A percentile compares a stretch with the other conserved stretches of the same genome.
These are phyloP conservation scores for Ecdyonurus torrentis DNA, from an alignment of 2,888 invertebrate species.

Conservation along the genomic window DNA sequence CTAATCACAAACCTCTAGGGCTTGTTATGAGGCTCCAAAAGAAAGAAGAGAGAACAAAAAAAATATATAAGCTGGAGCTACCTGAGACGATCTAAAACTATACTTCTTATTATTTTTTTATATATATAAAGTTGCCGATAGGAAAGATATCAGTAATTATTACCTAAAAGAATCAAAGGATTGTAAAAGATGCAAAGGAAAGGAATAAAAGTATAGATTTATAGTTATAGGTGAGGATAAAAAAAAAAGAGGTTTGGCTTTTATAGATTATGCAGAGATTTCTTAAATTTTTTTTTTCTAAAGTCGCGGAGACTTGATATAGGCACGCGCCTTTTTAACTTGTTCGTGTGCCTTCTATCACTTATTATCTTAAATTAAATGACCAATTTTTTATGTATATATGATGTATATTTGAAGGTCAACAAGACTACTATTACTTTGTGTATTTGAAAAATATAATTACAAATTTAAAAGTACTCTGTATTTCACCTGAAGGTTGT, in stretches of 20 bases:
- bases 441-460: too few species aligned
- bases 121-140: not conserved
- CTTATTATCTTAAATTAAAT: not conserved
- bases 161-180: not conserved
- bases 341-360: not conserved
- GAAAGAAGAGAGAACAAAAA: too few species aligned
- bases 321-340: not conserved
- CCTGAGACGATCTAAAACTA: too few species aligned
- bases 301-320: not conserved
- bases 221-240: not conserved
- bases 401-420: not conserved
- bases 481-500: too few species aligned
- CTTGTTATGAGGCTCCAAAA: not conserved
- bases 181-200: not conserved
- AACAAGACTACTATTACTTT: too few species aligned
- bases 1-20: not conserved
- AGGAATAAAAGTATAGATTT: not conserved
- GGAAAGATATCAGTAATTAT: not conserved
- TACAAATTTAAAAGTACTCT: too few species aligned
- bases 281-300: not conserved
- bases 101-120: not conserved
- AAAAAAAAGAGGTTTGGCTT: not conserved
- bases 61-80: too few species aligned
- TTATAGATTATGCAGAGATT: not conserved
- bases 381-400: not conserved